phyloP scores from a whole-genome alignment of 37 sponge, comb jelly and placozoan species.

The Geodia barretti region DNA sequence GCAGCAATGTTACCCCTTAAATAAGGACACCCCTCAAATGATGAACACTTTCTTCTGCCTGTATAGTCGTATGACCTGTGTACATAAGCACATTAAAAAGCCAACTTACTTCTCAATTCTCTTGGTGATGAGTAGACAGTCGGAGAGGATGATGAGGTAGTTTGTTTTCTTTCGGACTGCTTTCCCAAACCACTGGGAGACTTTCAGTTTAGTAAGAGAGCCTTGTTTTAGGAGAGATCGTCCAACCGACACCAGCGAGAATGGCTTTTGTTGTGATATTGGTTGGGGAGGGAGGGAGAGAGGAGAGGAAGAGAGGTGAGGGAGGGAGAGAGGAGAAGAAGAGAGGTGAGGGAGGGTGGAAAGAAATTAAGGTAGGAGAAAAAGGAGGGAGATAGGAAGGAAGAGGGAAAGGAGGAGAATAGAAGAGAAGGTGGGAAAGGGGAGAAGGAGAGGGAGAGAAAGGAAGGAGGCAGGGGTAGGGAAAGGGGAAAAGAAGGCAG shows the following conservation, averaged over 20 bases:
- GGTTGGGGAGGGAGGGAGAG: not conserved
- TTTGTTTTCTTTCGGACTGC: not conserved
- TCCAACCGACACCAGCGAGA: not conserved
- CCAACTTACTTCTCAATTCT: not conserved
- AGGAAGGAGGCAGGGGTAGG: not conserved
- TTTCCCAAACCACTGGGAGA: not conserved
- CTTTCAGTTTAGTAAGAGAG: not conserved
- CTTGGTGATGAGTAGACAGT: not conserved
- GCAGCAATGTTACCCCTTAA: too few species aligned
- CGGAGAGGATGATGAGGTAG: not conserved
- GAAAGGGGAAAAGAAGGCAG: not conserved
- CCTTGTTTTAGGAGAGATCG: not conserved
- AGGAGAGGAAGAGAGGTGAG: not conserved
- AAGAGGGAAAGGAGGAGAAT: not conserved
- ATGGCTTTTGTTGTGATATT: not conserved
- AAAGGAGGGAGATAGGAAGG: not conserved
- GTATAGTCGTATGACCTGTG: too few species aligned
- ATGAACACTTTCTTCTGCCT: too few species aligned
- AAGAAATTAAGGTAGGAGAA: not conserved
- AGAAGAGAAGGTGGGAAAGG: not conserved
- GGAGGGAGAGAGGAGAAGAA: not conserved
- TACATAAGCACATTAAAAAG: too few species aligned
- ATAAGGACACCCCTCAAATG: too few species aligned
- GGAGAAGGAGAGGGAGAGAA: slow-evolving; percentile 3
- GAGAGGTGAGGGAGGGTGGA: not conserved